Conservation (phyloP, 2,888 invertebrate species). For the Drosophila rellima region DNA sequence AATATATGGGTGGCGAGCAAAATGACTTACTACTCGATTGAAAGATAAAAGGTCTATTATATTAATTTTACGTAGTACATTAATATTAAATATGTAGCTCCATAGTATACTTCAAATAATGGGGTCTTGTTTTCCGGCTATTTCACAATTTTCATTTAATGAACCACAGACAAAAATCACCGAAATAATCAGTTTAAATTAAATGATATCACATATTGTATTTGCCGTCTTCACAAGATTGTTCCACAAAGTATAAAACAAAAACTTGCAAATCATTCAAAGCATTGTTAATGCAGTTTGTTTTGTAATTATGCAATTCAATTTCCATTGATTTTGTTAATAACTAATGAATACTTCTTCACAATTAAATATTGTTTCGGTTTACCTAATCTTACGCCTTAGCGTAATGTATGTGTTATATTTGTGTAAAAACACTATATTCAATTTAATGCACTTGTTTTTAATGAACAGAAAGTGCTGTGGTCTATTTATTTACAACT, state of each 20-base stretch:
- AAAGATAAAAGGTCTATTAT: conserved; percentile 10
- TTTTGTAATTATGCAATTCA: conserved; percentile 58
- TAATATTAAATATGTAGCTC: not conserved
- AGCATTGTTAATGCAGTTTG: conserved; percentile 17
- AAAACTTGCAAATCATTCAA: conserved; percentile 54
- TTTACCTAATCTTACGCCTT: conserved; percentile 32
- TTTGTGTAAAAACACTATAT: conserved; percentile 9
- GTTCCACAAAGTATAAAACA: conserved; percentile 10
- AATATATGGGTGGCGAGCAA: not conserved
- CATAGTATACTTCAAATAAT: conserved; percentile 4
- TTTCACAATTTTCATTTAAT: conserved; percentile 44
- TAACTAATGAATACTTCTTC: not conserved
- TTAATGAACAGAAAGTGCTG: conserved; percentile 13
- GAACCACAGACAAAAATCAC: conserved; percentile 4
- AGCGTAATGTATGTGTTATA: not conserved
- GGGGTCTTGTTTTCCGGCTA: conserved; percentile 4
- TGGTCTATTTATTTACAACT: conserved; percentile 28
- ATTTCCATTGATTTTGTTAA: not conserved
- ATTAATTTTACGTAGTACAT: not conserved
- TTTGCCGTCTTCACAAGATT: not conserved
- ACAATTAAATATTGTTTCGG: too few relatives aligned
- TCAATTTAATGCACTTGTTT: conserved; percentile 15
- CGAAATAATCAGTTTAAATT: conserved; percentile 24
- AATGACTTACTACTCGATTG: conserved; percentile 7
- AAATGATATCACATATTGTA: not conserved